Evolutionary conservation across 1,140 invertebrate species (phyloP).

Genomic region (Procambarus clarkii): DNA sequence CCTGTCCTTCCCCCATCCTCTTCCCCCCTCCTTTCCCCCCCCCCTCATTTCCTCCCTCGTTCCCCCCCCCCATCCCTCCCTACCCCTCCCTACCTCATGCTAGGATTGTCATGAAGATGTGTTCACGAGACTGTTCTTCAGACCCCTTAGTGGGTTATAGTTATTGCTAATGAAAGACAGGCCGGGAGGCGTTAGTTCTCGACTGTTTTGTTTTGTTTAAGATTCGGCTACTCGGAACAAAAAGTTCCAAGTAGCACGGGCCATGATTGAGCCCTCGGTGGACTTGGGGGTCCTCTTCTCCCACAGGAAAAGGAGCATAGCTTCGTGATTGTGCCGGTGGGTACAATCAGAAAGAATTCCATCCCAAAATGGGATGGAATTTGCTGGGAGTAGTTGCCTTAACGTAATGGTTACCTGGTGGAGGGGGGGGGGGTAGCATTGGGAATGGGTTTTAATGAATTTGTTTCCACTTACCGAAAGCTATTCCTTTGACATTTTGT

Average conservation of each 20-base stretch:
- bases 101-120: too few relatives aligned
- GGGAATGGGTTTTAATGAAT: neutral
- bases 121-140: neutral
- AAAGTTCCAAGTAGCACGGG: too few relatives aligned
- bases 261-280: too few relatives aligned
- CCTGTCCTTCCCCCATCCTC: too few relatives aligned
- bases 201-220: too few relatives aligned
- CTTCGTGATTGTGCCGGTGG: neutral
- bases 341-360: too few relatives aligned
- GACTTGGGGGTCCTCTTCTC: too few relatives aligned
- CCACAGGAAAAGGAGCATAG: neutral
- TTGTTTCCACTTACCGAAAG: neutral
- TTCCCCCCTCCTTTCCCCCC: too few relatives aligned
- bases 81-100: too few relatives aligned
- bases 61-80: too few relatives aligned
- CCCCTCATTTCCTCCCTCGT: too few relatives aligned
- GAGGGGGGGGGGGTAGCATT: neutral
- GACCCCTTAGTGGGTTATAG: neutral
- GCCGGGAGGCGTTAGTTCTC: neutral
- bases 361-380: neutral
- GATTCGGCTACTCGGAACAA: too few relatives aligned
- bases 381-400: neutral
- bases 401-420: neutral
- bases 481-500: neutral
- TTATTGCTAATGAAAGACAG: neutral